phyloP scores from a whole-genome alignment of 2,797 vertebrate species.

The Bovichtus diacanthus region DNA sequence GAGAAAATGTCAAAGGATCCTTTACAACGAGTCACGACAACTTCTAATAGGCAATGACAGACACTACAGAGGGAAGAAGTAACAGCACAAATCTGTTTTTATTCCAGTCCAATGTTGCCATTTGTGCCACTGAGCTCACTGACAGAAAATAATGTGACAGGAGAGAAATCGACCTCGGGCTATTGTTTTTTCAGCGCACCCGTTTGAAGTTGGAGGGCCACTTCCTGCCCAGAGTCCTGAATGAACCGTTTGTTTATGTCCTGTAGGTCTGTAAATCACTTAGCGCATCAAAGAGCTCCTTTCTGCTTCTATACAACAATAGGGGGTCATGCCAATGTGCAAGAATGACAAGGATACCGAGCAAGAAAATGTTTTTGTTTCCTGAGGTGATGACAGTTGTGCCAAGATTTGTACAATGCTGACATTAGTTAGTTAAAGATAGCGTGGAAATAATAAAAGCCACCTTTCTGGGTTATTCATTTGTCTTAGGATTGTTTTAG shows the following conservation, averaged over 20 bases:
- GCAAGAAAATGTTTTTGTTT: slow-evolving; percentile 80
- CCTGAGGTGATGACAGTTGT: slow-evolving; percentile 76
- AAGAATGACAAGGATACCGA: slow-evolving; percentile 85
- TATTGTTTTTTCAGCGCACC: slow-evolving; percentile 76
- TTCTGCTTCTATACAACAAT: slow-evolving; percentile 80
- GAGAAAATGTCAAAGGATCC: background rate
- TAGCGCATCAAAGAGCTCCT: slow-evolving; percentile 85
- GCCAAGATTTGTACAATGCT: slow-evolving; percentile 75
- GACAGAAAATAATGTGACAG: slow-evolving; percentile 64
- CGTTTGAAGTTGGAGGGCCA: slow-evolving; percentile 83
- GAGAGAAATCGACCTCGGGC: slow-evolving; percentile 70
- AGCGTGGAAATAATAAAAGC: slow-evolving; percentile 38
- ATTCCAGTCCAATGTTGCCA: slow-evolving; percentile 24
- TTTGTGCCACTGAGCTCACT: slow-evolving; percentile 56
- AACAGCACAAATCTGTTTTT: slow-evolving; percentile 1
- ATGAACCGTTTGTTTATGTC: slow-evolving; percentile 84
- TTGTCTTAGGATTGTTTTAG: background rate
- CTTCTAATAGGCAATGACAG: slow-evolving; percentile 18
- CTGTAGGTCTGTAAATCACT: slow-evolving; percentile 85
- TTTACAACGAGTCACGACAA: slow-evolving; percentile 21
- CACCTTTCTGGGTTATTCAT: too few relatives aligned
- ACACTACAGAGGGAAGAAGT: background rate
- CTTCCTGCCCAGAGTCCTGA: slow-evolving; percentile 84
- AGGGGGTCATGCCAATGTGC: slow-evolving; percentile 74
- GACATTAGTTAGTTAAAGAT: slow-evolving; percentile 55